These are phyloP conservation scores for Druon quercuslanigerum DNA, from an alignment of 1,140 invertebrate genomes.

Conservation along the genomic window DNA sequence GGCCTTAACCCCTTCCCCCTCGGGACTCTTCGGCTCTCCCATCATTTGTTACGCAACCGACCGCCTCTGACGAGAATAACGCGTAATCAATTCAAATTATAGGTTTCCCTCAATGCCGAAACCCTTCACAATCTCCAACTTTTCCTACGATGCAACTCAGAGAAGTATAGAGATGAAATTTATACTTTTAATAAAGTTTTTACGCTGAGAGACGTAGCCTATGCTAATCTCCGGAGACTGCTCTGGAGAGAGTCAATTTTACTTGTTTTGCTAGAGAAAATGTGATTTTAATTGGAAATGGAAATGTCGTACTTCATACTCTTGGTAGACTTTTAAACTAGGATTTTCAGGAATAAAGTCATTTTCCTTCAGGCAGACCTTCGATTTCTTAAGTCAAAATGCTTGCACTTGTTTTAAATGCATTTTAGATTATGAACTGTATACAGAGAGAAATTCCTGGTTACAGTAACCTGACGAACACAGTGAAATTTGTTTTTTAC, in stretches of 20 bases:
- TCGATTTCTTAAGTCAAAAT: no score
- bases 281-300: not conserved
- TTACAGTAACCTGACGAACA: no score
- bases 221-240: not conserved
- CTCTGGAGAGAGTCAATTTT: not conserved
- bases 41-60: not conserved
- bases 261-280: not conserved
- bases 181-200: not conserved
- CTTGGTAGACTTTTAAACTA: no score
- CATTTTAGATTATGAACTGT: no score
- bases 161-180: not conserved
- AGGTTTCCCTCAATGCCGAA: constrained; percentile 2
- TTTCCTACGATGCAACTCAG: not conserved
- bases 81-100: not conserved
- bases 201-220: not conserved
- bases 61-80: not conserved
- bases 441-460: no score
- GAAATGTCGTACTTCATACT: not conserved
- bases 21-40: not conserved
- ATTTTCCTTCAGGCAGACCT: no score
- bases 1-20: not conserved
- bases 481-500: no score
- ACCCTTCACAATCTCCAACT: not conserved
- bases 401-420: no score
- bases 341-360: no score